Base-by-base conservation (phyloP, 1,140 invertebrate genomes). In the Mylabris phalerata region DNA sequence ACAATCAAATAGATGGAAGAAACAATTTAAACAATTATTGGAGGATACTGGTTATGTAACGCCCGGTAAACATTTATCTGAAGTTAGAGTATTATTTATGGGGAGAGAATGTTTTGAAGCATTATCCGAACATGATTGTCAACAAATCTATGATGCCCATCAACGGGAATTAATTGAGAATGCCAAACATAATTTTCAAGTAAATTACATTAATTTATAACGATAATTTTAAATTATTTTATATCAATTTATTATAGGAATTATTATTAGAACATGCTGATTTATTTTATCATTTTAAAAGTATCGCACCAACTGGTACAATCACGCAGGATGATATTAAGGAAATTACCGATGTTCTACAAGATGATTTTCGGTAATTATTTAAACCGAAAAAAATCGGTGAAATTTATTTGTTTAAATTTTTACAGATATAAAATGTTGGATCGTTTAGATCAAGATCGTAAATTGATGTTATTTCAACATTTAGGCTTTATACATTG, bases 401-500 rank as follows among this genome's bases (percentile, higher is more conserved):
- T 19, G 1, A 19, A 19, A 19, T 19, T 19, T 19, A 19, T 19
- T 19, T 19, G 19, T 19, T 19, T 19, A 11, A 7, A 38, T 13
- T 6, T 41, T 10, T 10, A 19, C 65, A 87, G 93, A 77, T 97
- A 94, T 73, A 94, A 95, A 78, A 87, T 92, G 67, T 79, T 98
- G 67, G 92, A 95, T 74, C 81, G 92, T 61, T 78, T 97, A 67
- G 93, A 97, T 77, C 93, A 96, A 77, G 95, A 98, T 69, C 78
- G 95, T 61, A 93, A 94, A 70, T 77, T 96, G 56, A 93, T 97
- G 83, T 78, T 98, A 25, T 91, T 96, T 60, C 93, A 95, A 73
- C 95, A 98, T 77, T 77, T 98, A 26, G 93, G 94, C 49, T 98
- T 98, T 77, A 88, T 98, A 46, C 94, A 98, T 75, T 94, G 91